phyloP scores from a whole-genome alignment of 1,140 invertebrate genomes.

The Sarcophaga peregrina region DNA sequence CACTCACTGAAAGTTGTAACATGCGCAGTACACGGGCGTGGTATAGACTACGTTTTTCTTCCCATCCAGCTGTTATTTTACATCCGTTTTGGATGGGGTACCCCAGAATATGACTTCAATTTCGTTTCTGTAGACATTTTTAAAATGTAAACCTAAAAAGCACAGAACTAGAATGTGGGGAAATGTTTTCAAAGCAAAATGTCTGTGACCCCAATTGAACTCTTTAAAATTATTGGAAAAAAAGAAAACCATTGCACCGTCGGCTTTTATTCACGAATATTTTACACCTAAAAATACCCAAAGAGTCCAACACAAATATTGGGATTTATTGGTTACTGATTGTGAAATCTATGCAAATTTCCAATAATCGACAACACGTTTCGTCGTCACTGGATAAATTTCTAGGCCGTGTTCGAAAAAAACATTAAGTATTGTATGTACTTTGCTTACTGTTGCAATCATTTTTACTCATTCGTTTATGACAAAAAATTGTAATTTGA shows the following conservation, averaged over 20 bases:
- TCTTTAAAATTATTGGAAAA: background rate
- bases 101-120: background rate
- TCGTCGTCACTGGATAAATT: too few species aligned
- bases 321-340: too few species aligned
- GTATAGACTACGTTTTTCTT: background rate
- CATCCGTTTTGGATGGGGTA: background rate
- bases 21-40: conserved; percentile 31
- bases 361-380: too few species aligned
- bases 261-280: background rate
- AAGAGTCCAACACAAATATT: too few species aligned
- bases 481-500: too few species aligned
- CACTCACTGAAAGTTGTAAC: background rate
- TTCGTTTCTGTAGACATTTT: background rate
- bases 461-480: too few species aligned
- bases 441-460: too few species aligned
- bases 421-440: too few species aligned
- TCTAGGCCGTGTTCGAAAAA: too few species aligned
- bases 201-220: conserved; percentile 32
- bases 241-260: background rate
- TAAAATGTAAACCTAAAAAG: background rate
- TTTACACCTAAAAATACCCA: too few species aligned
- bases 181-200: background rate
- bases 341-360: too few species aligned
- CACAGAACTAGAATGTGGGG: too few species aligned
- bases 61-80: conserved; percentile 17